phyloP scores from a whole-genome alignment of 1,140 invertebrate genomes.

The Riptortus pedestris region DNA sequence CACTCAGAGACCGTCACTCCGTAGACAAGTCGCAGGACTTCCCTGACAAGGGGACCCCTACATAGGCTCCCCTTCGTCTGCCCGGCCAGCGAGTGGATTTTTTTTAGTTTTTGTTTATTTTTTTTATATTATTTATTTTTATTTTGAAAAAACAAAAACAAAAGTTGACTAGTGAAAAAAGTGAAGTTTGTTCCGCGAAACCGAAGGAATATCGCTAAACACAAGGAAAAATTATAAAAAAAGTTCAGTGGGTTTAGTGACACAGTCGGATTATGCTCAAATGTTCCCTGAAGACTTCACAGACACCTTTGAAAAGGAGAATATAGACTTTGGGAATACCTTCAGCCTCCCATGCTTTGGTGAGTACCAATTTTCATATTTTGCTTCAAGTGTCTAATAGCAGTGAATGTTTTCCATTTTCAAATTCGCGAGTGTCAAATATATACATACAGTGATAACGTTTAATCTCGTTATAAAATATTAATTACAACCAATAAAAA shows the following conservation, averaged over 20 bases:
- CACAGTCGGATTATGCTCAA: conserved; percentile 13
- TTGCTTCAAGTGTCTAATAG: no score
- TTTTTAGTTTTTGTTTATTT: background rate
- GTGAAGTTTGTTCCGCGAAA: background rate
- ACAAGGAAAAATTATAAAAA: background rate
- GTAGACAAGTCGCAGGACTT: background rate
- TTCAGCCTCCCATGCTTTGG: conserved; percentile 17
- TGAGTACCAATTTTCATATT: background rate
- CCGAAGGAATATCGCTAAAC: background rate
- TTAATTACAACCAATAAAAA: no score
- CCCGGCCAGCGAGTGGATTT: background rate
- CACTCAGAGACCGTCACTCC: background rate
- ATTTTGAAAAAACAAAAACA: no score
- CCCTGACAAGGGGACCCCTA: background rate
- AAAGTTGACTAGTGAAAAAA: background rate
- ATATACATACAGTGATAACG: no score
- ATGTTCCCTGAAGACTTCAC: conserved; percentile 17
- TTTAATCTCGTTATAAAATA: no score
- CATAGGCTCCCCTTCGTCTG: background rate
- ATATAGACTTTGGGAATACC: conserved; percentile 12
- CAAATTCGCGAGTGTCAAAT: no score
- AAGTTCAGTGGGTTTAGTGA: conserved; percentile 17
- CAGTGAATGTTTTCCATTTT: no score
- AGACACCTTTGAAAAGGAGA: conserved; percentile 11
- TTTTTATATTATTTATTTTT: conserved; percentile 2